These are phyloP conservation scores for Melinaea marsaeus DNA, from an alignment of 2,888 invertebrate genomes.

Conservation along the genomic window DNA sequence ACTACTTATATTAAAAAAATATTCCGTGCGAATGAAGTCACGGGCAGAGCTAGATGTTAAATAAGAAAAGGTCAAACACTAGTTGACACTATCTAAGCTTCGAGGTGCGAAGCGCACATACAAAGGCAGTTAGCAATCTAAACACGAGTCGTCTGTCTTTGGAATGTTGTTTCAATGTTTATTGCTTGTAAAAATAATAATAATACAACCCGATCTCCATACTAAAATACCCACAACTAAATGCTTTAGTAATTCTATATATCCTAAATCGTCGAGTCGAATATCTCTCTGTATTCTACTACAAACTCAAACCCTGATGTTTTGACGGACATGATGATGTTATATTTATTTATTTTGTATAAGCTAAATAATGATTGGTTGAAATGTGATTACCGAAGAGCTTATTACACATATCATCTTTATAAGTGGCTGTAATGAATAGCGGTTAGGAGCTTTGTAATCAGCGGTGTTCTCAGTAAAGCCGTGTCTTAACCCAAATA, in stretches of 20 bases:
- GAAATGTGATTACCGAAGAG: neutral
- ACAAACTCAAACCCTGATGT: neutral
- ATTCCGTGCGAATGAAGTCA: too few species aligned
- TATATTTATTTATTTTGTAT: neutral
- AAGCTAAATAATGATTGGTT: neutral
- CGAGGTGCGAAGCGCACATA: constrained; percentile 43
- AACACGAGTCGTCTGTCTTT: constrained; percentile 24
- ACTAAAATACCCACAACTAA: neutral
- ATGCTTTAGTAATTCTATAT: constrained; percentile 1
- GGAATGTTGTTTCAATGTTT: neutral
- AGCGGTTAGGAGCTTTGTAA: neutral
- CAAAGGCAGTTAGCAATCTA: constrained; percentile 34
- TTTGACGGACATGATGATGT: neutral
- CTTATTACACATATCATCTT: neutral
- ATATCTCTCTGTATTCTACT: neutral
- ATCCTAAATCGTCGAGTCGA: neutral
- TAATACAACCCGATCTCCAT: neutral
- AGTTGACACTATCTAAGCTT: constrained; percentile 38
- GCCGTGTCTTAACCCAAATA: neutral
- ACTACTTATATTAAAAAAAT: too few species aligned
- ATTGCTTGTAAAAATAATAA: neutral
- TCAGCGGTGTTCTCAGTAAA: neutral
- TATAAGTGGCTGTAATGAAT: neutral
- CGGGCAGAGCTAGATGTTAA: constrained; percentile 6
- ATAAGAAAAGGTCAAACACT: constrained; percentile 16